A percentile compares a stretch with the other conserved stretches of the same genome.
These are phyloP conservation scores for Orchesella cincta DNA, from an alignment of 1,140 invertebrate genomes.

Conservation along the genomic window DNA sequence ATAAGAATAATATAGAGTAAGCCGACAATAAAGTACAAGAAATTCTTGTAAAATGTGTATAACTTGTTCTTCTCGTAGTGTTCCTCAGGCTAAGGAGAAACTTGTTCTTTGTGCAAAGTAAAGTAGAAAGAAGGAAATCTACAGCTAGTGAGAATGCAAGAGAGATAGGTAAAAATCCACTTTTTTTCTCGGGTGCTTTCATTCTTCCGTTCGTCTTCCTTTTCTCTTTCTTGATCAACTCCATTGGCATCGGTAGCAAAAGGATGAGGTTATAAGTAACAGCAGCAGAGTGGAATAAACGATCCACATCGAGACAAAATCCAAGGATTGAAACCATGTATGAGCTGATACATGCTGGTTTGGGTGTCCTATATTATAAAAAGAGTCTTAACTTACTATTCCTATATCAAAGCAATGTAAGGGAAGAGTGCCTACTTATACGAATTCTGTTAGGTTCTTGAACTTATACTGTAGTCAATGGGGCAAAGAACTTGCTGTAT, in stretches of 20 bases:
- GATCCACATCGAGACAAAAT: too few relatives aligned
- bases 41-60: neutral
- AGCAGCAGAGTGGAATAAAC: too few relatives aligned
- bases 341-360: too few relatives aligned
- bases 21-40: neutral
- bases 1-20: neutral
- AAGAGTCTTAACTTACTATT: too few relatives aligned
- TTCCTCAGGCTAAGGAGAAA: neutral
- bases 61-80: neutral
- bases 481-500: too few relatives aligned
- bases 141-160: neutral
- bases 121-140: neutral
- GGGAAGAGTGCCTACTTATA: too few relatives aligned
- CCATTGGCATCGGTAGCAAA: too few relatives aligned
- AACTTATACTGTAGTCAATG: neutral
- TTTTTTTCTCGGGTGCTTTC: slow-evolving; percentile 11
- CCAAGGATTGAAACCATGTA: too few relatives aligned
- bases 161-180: neutral
- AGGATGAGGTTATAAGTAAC: too few relatives aligned
- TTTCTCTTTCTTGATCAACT: neutral
- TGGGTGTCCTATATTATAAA: too few relatives aligned
- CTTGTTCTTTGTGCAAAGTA: neutral
- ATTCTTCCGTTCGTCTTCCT: slow-evolving; percentile 11
- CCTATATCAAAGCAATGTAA: too few relatives aligned
- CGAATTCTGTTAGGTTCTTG: neutral